Evolutionary conservation across 2,888 invertebrate species (phyloP), one percentile per base, ranked within the genome.

Genomic region (Drosophila mimetica): DNA sequence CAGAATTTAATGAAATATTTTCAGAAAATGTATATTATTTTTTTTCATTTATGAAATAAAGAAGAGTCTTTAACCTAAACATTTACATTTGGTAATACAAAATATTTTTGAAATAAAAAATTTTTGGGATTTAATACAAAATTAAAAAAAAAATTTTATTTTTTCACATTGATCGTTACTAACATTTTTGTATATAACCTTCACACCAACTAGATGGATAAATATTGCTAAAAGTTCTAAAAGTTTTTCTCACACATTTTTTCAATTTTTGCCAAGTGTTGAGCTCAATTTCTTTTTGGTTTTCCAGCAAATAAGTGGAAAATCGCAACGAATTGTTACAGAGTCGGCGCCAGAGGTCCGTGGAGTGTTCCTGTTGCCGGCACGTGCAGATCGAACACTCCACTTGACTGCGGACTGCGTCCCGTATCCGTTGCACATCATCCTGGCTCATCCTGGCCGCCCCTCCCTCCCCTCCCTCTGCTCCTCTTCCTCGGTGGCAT

Each of bases 321-420:
- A 86, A 86, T 82, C 75, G 82, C 77, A 78, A 89, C 88, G 79
- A 85, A 87, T 85, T 88, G 89, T 85, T 69, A 76, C 87, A 88
- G 76, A 76, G 88, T 76, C 65, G 51, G 71, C 14, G 70, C 11
- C 66, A 37, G 71, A 51, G 42, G 48, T 60, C 61, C 44, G 47
- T 65, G 48, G 53, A 50, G 64, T 64, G 70, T 44, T 70, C 44
- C 53, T 72, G 70, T 50, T 70, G 41, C 67, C 20, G 60, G 76
- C 79, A 76, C 74, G 74, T 78, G 80, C 70, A 51, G 42, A 66
- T 52, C 79, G 59, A 71, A 72, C 59, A 55, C 58, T 57, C 72
- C 60, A 41, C 60, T 30, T 39, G 9, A n/a, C 22, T 41, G 28
- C 39, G 25, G 25, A 25, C 25, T 25, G 25, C 25, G 46, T 36